These are phyloP conservation scores for Molossus molossus DNA, from an alignment of 2,797 vertebrate genomes.

Conservation along the genomic window DNA sequence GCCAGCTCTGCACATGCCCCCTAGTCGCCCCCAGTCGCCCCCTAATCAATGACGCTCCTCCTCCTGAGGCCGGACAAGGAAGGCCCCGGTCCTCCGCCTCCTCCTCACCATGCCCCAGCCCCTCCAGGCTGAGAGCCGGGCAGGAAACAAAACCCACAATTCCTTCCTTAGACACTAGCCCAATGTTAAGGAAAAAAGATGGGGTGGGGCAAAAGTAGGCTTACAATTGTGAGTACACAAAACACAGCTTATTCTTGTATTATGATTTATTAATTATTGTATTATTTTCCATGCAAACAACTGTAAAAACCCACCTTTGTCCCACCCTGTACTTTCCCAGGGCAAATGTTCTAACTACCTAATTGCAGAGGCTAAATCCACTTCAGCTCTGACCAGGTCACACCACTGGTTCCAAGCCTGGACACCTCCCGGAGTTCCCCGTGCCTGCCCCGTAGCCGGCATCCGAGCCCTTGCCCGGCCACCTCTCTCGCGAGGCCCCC, in stretches of 20 bases:
- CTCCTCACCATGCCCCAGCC: rapidly evolving
- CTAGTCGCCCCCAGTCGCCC: neutral
- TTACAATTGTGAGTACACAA: neutral
- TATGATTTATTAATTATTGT: neutral
- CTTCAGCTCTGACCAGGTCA: neutral
- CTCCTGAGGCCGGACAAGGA: neutral
- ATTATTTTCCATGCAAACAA: neutral
- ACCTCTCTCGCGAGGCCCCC: too few species aligned
- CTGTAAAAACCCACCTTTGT: neutral
- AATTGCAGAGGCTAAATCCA: neutral
- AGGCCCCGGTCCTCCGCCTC: neutral
- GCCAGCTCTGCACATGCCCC: rapidly evolving
- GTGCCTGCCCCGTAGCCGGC: neutral
- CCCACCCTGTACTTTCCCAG: neutral
- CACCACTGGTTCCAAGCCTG: neutral
- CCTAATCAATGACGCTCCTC: neutral
- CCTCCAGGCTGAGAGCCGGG: neutral
- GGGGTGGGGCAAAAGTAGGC: neutral
- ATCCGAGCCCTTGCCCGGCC: neutral
- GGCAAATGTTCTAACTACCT: neutral
- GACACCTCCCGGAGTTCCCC: neutral
- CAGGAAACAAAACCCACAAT: neutral
- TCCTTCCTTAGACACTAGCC: conserved; percentile 34
- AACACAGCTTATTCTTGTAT: neutral
- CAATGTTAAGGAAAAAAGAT: neutral